phyloP scores from a whole-genome alignment of 1,140 invertebrate genomes.

The Anoplolepis gracilipes region DNA sequence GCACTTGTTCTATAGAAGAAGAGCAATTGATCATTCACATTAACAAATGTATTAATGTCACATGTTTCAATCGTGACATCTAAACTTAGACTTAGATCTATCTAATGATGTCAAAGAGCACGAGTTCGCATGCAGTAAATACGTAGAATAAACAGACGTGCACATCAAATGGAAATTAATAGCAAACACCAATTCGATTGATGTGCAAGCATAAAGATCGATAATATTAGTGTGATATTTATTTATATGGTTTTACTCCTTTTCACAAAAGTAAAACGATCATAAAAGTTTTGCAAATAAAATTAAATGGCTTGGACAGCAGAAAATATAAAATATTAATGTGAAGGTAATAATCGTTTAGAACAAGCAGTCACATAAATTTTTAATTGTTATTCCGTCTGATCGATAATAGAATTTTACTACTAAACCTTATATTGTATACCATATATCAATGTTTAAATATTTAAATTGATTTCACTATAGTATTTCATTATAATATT shows the following conservation, averaged over 20 bases:
- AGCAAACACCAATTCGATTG: constrained; percentile 25
- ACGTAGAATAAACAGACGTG: constrained; percentile 1
- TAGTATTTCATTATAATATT: background rate
- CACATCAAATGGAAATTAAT: constrained; percentile 61
- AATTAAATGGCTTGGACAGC: background rate
- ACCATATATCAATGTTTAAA: background rate
- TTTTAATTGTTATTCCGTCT: background rate
- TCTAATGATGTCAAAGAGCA: constrained; percentile 21
- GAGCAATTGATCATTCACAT: background rate
- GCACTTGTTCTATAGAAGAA: background rate
- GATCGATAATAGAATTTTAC: background rate
- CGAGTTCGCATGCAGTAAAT: background rate
- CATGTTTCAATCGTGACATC: background rate
- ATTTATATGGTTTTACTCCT: background rate
- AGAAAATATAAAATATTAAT: background rate
- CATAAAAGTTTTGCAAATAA: background rate
- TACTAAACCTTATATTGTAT: background rate
- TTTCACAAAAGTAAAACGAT: background rate
- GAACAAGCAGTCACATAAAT: background rate
- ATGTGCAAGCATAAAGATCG: background rate
- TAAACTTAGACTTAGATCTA: background rate
- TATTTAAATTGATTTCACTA: no score
- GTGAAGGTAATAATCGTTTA: background rate
- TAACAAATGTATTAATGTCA: background rate
- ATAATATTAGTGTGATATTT: background rate